Conservation (phyloP, 2,888 invertebrate genomes). For the Tromatobia lineatoria region DNA sequence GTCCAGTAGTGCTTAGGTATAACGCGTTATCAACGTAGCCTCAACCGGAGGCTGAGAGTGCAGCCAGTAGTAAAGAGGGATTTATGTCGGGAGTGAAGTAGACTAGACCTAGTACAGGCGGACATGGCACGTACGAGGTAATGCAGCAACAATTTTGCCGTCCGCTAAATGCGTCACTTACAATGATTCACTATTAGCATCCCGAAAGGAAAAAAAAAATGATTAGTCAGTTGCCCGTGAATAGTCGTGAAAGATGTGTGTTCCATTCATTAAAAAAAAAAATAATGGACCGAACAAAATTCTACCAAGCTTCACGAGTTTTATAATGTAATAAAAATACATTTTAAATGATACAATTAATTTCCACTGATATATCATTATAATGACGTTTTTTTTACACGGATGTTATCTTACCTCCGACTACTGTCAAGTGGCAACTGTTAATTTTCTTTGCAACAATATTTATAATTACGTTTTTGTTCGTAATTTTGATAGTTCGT, state of each 20-base stretch:
- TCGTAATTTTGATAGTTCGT: no score
- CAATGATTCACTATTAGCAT: constrained; percentile 46
- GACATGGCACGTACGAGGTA: constrained; percentile 66
- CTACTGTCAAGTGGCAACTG: neutral
- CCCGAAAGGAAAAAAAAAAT: neutral
- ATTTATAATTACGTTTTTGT: no score
- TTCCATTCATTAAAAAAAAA: neutral
- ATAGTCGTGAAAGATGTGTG: neutral
- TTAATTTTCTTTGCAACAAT: no score
- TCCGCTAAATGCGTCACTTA: constrained; percentile 41
- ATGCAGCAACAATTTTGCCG: constrained; percentile 1
- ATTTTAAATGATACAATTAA: no score
- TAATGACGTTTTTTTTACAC: no score
- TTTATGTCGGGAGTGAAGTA: constrained; percentile 29
- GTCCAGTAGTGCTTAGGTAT: constrained; percentile 24
- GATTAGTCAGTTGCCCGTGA: constrained; percentile 12
- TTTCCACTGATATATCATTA: no score
- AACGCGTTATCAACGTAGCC: constrained; percentile 49
- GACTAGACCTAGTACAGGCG: constrained; percentile 27
- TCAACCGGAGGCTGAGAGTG: constrained; percentile 14
- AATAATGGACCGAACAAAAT: neutral
- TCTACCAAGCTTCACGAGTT: neutral
- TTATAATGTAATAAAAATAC: neutral
- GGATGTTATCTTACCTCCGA: neutral
- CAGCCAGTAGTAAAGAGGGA: constrained; percentile 19